Percentiles rank a stretch among this genome's conserved stretches.
Evolutionary conservation across 2,888 invertebrate genomes (phyloP).

Genomic region (Microchrysa polita): DNA sequence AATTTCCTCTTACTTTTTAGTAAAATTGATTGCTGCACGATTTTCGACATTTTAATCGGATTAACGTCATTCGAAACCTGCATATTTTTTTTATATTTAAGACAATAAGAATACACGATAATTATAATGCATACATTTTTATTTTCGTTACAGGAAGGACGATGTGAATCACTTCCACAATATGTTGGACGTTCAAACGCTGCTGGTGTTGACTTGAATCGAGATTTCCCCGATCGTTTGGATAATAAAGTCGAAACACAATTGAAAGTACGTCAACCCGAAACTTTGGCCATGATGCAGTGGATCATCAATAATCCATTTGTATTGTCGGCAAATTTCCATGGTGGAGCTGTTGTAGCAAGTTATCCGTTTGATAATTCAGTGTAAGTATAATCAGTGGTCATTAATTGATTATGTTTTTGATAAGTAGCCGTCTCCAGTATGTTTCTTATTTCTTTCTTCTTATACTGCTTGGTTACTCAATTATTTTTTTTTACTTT

Average conservation of each 20-base stretch:
- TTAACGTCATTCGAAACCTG: too few species aligned
- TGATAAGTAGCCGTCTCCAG: too few species aligned
- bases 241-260: constrained; percentile 63
- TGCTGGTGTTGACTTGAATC: constrained; percentile 83
- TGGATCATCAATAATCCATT: constrained; percentile 91
- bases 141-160: constrained; percentile 73
- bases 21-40: too few species aligned
- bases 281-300: constrained; percentile 86
- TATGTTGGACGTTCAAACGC: constrained; percentile 84
- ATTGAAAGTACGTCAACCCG: constrained; percentile 75
- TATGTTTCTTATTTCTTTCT: too few species aligned
- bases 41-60: too few species aligned
- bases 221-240: constrained; percentile 94
- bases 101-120: too few species aligned
- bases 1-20: too few species aligned
- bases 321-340: constrained; percentile 92
- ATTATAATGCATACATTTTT: too few species aligned
- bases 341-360: constrained; percentile 97
- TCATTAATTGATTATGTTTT: too few species aligned
- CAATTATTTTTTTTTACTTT: too few species aligned
- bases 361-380: constrained; percentile 97
- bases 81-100: too few species aligned
- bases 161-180: constrained; percentile 74
- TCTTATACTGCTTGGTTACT: too few species aligned
- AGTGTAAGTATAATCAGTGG: constrained; percentile 68